Conservation (phyloP, 1,140 invertebrate species). For the Eubasilissa regina region DNA sequence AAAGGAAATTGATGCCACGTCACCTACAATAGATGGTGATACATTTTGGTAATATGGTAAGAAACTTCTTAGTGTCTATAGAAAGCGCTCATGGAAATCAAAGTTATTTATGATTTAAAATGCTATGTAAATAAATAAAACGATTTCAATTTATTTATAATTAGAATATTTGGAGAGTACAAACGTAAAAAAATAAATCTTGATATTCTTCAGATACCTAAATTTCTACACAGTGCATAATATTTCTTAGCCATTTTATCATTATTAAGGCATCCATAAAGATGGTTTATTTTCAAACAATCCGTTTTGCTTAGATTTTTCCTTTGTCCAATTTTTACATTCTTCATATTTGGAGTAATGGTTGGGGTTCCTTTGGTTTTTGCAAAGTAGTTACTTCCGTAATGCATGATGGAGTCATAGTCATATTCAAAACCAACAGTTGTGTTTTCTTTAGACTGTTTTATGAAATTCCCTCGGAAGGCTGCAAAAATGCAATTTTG, state of each 20-base stretch:
- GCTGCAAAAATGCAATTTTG: conserved; percentile 65
- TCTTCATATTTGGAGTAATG: conserved; percentile 74
- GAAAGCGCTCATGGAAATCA: no score
- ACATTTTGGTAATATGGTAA: no score
- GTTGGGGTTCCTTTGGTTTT: conserved; percentile 74
- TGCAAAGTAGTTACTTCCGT: conserved; percentile 76
- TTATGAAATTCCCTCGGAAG: conserved; percentile 75
- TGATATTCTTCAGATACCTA: conserved; percentile 66
- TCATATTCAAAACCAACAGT: conserved; percentile 80
- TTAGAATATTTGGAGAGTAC: background rate
- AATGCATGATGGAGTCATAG: conserved; percentile 84
- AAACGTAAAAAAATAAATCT: no score
- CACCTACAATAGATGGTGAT: no score
- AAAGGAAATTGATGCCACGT: no score
- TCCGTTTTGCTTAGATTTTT: conserved; percentile 77
- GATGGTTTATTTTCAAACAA: conserved; percentile 80
- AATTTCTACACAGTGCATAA: conserved; percentile 75
- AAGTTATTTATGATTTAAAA: no score
- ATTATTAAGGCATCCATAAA: conserved; percentile 78
- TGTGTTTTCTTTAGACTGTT: conserved; percentile 76
- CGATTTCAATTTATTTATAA: no score
- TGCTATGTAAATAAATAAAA: no score
- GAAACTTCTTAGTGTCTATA: no score
- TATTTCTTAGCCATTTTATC: conserved; percentile 74
- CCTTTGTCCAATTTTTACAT: conserved; percentile 74